phyloP scores from a whole-genome alignment of 2,888 invertebrate genomes.

The Nezara viridula region DNA sequence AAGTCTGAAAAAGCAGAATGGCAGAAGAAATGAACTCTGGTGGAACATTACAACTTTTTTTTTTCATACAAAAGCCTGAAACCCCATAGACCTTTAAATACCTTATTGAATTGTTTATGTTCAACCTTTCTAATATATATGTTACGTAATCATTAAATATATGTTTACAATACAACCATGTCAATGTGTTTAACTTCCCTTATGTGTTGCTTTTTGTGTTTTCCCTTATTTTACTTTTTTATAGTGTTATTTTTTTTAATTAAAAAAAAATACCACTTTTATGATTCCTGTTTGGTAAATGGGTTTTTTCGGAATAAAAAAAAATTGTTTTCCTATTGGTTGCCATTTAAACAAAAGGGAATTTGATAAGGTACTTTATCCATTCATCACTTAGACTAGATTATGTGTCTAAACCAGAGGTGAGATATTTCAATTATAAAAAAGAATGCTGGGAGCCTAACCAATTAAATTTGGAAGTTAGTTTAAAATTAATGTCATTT shows the following conservation, averaged over 20 bases:
- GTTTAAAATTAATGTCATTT: background rate
- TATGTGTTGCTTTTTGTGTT: conserved; percentile 51
- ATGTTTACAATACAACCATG: conserved; percentile 53
- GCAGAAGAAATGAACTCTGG: conserved; percentile 73
- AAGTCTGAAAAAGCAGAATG: conserved; percentile 83
- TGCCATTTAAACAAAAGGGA: background rate
- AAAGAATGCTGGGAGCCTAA: conserved; percentile 39
- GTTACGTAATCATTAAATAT: conserved; percentile 54
- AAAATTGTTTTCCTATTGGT: background rate
- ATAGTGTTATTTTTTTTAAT: background rate
- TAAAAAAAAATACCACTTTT: background rate
- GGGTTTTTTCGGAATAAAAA: background rate
- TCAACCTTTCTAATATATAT: conserved; percentile 50
- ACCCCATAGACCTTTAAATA: conserved; percentile 39
- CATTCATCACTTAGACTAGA: conserved; percentile 29
- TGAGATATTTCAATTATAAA: conserved; percentile 49
- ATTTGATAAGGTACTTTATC: conserved; percentile 37
- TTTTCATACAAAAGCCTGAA: conserved; percentile 51
- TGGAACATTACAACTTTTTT: conserved; percentile 57
- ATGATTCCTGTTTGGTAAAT: background rate
- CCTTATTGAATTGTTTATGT: conserved; percentile 46
- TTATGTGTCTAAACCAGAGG: conserved; percentile 12
- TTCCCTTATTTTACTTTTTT: conserved; percentile 24
- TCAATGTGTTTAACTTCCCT: conserved; percentile 55
- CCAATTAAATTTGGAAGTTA: background rate